Conservation (phyloP, 2,113 vertebrate genomes). For the Corythaeola cristata region DNA sequence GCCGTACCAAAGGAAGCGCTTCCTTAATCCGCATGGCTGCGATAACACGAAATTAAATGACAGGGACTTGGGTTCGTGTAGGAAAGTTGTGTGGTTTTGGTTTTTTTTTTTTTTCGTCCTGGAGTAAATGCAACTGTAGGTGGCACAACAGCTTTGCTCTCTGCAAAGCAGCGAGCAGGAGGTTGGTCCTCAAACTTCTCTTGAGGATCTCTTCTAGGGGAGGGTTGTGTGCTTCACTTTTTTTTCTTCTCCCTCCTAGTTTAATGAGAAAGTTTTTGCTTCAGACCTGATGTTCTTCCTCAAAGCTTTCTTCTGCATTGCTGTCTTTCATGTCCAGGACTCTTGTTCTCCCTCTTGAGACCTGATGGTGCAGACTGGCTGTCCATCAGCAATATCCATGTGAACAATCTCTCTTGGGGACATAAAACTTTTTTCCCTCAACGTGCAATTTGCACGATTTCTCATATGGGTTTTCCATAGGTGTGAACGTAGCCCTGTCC, state of each 20-base stretch:
- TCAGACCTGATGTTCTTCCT: neutral
- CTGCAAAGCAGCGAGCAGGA: neutral
- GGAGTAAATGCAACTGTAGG: slow-evolving; percentile 28
- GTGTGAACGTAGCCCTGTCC: neutral
- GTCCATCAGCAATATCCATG: accelerated
- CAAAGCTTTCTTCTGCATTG: neutral
- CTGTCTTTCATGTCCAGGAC: accelerated
- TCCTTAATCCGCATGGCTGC: slow-evolving; percentile 32
- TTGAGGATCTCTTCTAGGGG: accelerated
- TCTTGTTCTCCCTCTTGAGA: accelerated
- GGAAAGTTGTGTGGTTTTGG: neutral
- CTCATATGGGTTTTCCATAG: neutral
- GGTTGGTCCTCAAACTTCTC: neutral
- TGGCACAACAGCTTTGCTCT: slow-evolving; percentile 61
- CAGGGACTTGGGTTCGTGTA: neutral
- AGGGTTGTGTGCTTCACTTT: too few relatives aligned
- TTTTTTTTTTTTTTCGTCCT: neutral
- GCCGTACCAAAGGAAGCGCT: neutral
- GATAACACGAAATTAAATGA: neutral
- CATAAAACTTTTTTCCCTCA: accelerated
- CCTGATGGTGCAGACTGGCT: neutral
- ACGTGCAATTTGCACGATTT: accelerated
- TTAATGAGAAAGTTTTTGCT: neutral
- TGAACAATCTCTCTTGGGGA: neutral
- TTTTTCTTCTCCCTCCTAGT: accelerated